Conservation (phyloP, 2,797 vertebrate species). For the Hypotaenidia philippensis region DNA sequence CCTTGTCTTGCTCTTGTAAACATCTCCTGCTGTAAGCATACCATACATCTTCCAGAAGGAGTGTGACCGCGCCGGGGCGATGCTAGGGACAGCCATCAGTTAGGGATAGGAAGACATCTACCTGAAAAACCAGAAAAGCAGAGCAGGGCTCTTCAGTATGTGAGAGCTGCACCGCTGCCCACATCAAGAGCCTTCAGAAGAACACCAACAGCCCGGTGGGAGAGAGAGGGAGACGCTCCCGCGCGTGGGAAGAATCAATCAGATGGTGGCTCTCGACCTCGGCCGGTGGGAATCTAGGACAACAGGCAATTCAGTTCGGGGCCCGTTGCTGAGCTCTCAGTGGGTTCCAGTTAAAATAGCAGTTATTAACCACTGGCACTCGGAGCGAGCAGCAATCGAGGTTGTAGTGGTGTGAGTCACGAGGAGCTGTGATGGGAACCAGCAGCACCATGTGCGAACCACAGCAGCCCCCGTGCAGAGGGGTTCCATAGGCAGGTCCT, state of each 20-base stretch:
- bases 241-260: neutral
- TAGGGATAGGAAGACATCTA: neutral
- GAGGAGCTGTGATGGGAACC: neutral
- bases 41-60: neutral
- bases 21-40: rapidly evolving
- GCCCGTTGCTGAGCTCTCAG: neutral
- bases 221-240: neutral
- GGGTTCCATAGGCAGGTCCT: neutral
- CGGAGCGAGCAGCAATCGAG: neutral
- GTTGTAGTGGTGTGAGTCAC: neutral
- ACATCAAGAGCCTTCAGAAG: neutral
- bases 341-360: neutral
- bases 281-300: neutral
- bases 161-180: neutral
- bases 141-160: neutral
- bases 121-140: neutral
- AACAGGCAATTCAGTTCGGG: neutral
- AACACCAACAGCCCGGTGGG: neutral
- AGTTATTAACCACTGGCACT: neutral
- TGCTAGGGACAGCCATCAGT: neutral
- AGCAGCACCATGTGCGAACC: rapidly evolving
- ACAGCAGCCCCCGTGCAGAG: neutral
- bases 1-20: neutral
- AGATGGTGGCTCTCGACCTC: neutral
- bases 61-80: neutral